Evolutionary conservation across 2,888 invertebrate genomes (phyloP), one percentile per base, ranked within the genome.

Genomic region (Junonia oenone): DNA sequence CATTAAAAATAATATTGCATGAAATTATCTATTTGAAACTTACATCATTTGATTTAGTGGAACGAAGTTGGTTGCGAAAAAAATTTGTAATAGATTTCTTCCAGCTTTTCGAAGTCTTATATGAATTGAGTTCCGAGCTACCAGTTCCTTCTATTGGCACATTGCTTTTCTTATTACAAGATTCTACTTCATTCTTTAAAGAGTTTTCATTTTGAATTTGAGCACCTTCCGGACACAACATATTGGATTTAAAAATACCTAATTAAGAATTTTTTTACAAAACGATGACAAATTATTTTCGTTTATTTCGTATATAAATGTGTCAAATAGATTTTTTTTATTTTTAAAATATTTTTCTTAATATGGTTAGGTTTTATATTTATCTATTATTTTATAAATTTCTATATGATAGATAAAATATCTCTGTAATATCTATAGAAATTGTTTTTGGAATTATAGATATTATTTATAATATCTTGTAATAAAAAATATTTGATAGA

Each of bases 1-100:
- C 8, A 1, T 11, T 8, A 29, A 29, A 29, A 29, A 26, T n/a
- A n/a, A n/a, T n/a, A n/a, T n/a, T n/a, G n/a, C n/a, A n/a, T n/a
- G n/a, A n/a, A n/a, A n/a, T n/a, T n/a, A n/a, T n/a, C n/a, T n/a
- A n/a, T 22, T 22, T 22, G 6, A 29, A 33, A 11, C 84, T 81
- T 74, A 90, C 89, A 63, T 89, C 88, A 63, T 83, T 87, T 17
- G 89, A 89, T 71, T 80, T 88, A 2, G 87, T 81, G 47, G 88
- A 81, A 45, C 88, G 81, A 54, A 82, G 71, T 65, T 84, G 87
- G 64, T 81, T 79, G 43, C 87, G 79, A 71, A 90, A 90, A 67
- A 90, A 89, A 66, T 81, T 86, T 2, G 87, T 72, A 50, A 90
- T 76, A 31, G 90, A 87, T 64, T 87, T 89, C 66, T 86, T 90